These are phyloP conservation scores for Eulemur coronatus DNA, from an alignment of 2,797 vertebrate species.

Conservation along the genomic window DNA sequence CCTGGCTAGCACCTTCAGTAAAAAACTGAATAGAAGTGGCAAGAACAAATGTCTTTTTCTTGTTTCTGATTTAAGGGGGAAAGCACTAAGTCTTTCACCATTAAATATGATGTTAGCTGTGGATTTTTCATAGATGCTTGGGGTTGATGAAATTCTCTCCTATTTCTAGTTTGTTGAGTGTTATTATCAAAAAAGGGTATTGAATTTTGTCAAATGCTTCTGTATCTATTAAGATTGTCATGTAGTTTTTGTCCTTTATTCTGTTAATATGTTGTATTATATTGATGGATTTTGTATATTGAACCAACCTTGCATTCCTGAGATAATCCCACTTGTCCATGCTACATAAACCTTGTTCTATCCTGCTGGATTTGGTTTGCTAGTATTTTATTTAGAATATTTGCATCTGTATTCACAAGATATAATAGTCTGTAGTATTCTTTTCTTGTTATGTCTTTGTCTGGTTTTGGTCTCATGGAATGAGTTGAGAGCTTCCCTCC, in stretches of 20 bases:
- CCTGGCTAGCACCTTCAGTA: slow-evolving; percentile 6
- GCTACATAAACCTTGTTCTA: slow-evolving; percentile 64
- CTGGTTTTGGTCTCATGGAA: background rate
- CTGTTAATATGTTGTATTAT: slow-evolving; percentile 39
- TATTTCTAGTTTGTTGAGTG: slow-evolving; percentile 35
- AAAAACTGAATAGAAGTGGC: slow-evolving; percentile 17
- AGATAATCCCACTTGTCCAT: slow-evolving; percentile 19
- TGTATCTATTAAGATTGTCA: slow-evolving; percentile 20
- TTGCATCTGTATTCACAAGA: slow-evolving; percentile 37
- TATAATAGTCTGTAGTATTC: background rate
- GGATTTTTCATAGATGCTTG: slow-evolving; percentile 48
- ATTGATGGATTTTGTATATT: slow-evolving; percentile 42
- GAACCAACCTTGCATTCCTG: slow-evolving; percentile 57
- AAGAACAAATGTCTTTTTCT: slow-evolving; percentile 45
- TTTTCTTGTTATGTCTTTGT: slow-evolving; percentile 1
- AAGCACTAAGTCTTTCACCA: slow-evolving; percentile 44
- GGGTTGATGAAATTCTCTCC: slow-evolving; percentile 36
- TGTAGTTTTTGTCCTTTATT: slow-evolving; percentile 53
- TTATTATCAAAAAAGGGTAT: background rate
- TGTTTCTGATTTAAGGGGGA: slow-evolving; percentile 41
- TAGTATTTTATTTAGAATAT: slow-evolving; percentile 58
- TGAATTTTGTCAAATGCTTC: slow-evolving; percentile 52
- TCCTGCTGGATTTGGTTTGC: slow-evolving; percentile 56
- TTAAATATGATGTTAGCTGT: slow-evolving; percentile 47
- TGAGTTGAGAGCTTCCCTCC: background rate